These are phyloP conservation scores for Thymallus thymallus DNA, from an alignment of 2,113 vertebrate species.

Conservation along the genomic window DNA sequence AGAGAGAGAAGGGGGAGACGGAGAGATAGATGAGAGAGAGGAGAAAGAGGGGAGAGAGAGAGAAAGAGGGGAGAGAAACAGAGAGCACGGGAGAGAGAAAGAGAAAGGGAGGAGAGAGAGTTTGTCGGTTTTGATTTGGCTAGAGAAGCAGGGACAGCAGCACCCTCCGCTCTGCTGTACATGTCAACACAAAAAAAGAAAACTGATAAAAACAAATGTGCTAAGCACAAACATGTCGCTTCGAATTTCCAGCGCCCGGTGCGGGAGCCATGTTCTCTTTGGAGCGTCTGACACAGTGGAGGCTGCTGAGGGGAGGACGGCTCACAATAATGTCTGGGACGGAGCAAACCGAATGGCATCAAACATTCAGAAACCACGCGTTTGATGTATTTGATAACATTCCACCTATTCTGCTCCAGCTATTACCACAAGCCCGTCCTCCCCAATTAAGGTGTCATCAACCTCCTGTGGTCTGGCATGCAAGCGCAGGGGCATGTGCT, in stretches of 20 bases:
- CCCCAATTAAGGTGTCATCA: too few species aligned
- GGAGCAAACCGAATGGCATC: too few species aligned
- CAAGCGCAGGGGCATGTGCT: background rate
- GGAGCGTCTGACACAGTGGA: too few species aligned
- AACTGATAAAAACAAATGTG: background rate
- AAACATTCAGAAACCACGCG: too few species aligned
- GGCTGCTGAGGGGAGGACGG: too few species aligned
- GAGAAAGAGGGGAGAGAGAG: background rate
- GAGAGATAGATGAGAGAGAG: background rate
- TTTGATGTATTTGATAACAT: too few species aligned
- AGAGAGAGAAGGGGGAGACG: background rate
- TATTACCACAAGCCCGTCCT: too few species aligned
- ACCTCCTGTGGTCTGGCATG: too few species aligned
- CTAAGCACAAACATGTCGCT: background rate
- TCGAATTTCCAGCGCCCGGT: background rate
- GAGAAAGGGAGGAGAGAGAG: background rate
- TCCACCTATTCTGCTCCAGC: too few species aligned
- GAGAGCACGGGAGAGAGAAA: background rate
- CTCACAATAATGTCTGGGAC: too few species aligned
- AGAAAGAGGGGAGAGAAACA: conserved; percentile 3
- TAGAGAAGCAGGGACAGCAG: too few species aligned
- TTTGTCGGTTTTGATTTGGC: background rate
- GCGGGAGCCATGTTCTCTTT: background rate
- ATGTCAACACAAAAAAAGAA: background rate
- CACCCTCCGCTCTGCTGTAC: background rate